Percentiles rank a stretch among this genome's conserved stretches.
phyloP scores from a whole-genome alignment of 2,888 invertebrate genomes.

The Chorisops tibialis region DNA sequence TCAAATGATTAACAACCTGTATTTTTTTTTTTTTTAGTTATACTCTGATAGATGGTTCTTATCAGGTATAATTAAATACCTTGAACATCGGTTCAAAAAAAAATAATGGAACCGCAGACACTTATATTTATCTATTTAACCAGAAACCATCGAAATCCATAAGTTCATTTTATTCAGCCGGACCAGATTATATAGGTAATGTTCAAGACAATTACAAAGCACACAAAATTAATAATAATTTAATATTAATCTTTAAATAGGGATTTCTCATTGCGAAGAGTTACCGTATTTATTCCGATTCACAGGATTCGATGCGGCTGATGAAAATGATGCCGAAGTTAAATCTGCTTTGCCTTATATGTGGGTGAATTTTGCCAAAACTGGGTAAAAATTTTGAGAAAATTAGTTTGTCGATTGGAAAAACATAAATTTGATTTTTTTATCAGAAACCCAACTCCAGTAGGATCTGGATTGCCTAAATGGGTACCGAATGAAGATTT shows the following conservation, averaged over 20 bases:
- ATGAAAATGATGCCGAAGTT: neutral
- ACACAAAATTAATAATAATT: neutral
- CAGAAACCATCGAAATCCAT: neutral
- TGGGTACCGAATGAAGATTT: neutral
- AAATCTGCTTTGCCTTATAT: neutral
- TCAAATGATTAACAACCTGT: too few relatives aligned
- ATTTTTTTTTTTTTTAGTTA: too few relatives aligned
- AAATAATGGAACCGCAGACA: too few relatives aligned
- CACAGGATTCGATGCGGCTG: neutral
- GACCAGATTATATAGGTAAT: neutral
- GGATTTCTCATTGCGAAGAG: neutral
- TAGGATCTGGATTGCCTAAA: neutral
- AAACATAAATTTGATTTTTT: too few relatives aligned
- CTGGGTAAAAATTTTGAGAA: neutral
- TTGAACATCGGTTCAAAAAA: too few relatives aligned
- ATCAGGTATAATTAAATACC: too few relatives aligned
- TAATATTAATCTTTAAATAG: neutral
- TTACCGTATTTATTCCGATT: neutral
- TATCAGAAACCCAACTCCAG: slow-evolving; percentile 1
- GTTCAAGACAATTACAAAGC: neutral
- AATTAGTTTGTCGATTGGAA: too few relatives aligned
- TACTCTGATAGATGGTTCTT: too few relatives aligned
- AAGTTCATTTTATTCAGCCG: neutral
- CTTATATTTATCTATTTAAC: neutral
- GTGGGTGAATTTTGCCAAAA: neutral